Evolutionary conservation across 2,888 invertebrate species (phyloP).

Genomic region (Acronicta psi): DNA sequence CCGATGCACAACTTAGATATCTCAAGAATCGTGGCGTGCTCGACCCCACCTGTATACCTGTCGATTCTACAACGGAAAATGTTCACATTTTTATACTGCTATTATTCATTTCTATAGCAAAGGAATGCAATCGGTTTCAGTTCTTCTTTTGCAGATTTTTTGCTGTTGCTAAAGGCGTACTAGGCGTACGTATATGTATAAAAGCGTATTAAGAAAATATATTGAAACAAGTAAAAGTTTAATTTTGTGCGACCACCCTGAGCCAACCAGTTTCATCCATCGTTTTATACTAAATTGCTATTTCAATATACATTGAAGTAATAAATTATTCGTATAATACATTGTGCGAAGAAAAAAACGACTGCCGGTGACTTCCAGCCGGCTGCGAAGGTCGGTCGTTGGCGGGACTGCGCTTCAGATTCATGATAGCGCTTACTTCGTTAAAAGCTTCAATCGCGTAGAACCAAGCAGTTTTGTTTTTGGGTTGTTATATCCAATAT

Average conservation of each 20-base stretch:
- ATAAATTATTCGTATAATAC: conserved; percentile 55
- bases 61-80: conserved; percentile 58
- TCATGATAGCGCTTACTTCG: conserved; percentile 7
- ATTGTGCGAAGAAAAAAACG: conserved; percentile 43
- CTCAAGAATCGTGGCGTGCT: conserved; percentile 69
- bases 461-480: conserved; percentile 5
- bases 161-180: conserved; percentile 21
- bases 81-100: conserved; percentile 42
- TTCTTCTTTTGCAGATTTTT: conserved; percentile 31
- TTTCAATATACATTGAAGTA: conserved; percentile 55
- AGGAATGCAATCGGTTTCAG: conserved; percentile 29
- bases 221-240: conserved; percentile 47
- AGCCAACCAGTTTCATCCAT: conserved; percentile 44
- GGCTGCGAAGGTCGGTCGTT: conserved; percentile 57
- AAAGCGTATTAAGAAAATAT: conserved; percentile 32
- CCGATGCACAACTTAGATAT: conserved; percentile 81
- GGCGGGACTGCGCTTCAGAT: conserved; percentile 36
- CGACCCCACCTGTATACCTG: conserved; percentile 77
- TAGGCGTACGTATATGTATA: too few species aligned
- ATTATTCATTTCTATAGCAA: conserved; percentile 36
- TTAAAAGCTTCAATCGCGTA: conserved; percentile 14
- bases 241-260: conserved; percentile 53
- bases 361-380: conserved; percentile 46
- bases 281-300: conserved; percentile 51
- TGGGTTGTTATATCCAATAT: neutral